Conservation (phyloP, 2,888 invertebrate genomes). For the Leucoptera coffeella region DNA sequence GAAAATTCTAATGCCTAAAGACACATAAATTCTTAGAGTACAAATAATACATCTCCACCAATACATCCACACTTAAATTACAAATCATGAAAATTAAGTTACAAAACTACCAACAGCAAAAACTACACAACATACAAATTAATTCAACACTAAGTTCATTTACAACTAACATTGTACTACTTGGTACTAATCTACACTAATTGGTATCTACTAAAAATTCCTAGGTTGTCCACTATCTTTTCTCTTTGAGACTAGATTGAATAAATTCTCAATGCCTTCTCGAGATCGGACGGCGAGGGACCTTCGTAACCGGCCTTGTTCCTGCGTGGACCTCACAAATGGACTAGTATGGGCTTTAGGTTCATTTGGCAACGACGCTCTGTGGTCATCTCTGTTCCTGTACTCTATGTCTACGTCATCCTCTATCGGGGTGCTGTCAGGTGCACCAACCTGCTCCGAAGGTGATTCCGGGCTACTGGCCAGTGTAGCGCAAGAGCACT, state of each 20-base stretch:
- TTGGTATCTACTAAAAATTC: neutral
- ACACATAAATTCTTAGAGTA: too few species aligned
- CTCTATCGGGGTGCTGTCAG: neutral
- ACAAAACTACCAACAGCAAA: too few species aligned
- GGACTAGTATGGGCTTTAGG: slow-evolving; percentile 24
- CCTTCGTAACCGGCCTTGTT: slow-evolving; percentile 31
- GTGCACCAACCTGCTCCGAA: slow-evolving; percentile 15
- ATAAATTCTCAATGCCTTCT: slow-evolving; percentile 36
- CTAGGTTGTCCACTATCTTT: slow-evolving; percentile 20
- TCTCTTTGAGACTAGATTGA: slow-evolving; percentile 26
- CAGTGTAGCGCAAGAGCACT: slow-evolving; percentile 50
- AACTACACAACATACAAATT: too few species aligned
- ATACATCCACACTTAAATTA: too few species aligned
- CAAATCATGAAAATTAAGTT: too few species aligned
- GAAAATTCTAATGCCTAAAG: too few species aligned
- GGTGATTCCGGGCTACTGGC: neutral
- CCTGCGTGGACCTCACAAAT: slow-evolving; percentile 22
- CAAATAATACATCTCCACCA: too few species aligned
- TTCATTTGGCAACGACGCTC: slow-evolving; percentile 2
- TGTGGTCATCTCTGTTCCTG: neutral
- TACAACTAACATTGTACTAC: too few species aligned
- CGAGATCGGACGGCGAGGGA: slow-evolving; percentile 40
- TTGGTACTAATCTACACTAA: too few species aligned
- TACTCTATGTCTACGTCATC: neutral
- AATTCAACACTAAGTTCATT: too few species aligned